A percentile compares a stretch with the other conserved stretches of the same genome.
Conservation (phyloP, 2,888 invertebrate genomes). For the Hyalella azteca region DNA sequence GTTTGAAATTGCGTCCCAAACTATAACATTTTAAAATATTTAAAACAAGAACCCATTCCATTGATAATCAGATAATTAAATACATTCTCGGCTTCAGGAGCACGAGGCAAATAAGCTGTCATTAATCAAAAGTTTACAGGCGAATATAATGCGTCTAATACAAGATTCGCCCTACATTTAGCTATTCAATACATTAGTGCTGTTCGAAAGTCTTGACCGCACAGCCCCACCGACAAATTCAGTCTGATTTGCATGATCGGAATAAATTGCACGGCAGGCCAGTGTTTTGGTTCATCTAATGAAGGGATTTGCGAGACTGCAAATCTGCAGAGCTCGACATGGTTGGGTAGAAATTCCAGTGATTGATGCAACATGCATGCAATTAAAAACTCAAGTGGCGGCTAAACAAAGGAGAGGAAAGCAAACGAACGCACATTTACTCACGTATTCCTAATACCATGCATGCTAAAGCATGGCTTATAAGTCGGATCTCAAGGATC, state of each 20-base stretch:
- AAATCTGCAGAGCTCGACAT: slow-evolving; percentile 3
- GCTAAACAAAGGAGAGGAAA: not conserved
- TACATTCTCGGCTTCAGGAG: not conserved
- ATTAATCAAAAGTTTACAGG: not conserved
- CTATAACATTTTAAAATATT: too few species aligned
- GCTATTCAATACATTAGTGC: not conserved
- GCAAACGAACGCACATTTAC: slow-evolving; percentile 1
- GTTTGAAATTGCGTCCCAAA: too few species aligned
- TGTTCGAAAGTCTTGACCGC: not conserved
- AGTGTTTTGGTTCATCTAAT: slow-evolving; percentile 3
- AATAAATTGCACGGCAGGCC: not conserved
- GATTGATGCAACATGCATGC: not conserved
- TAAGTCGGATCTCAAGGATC: too few species aligned
- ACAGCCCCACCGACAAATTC: not conserved
- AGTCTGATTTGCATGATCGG: slow-evolving; percentile 15
- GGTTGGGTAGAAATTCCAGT: not conserved
- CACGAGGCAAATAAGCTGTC: not conserved
- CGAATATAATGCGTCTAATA: slow-evolving; percentile 17
- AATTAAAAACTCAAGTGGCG: not conserved
- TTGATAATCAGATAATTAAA: not conserved
- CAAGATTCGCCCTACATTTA: not conserved
- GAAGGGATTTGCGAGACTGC: not conserved
- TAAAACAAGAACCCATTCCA: too few species aligned
- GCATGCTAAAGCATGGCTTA: too few species aligned
- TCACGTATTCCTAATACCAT: slow-evolving; percentile 2